Percentiles rank a stretch among this genome's conserved stretches.
phyloP scores from a whole-genome alignment of 2,113 vertebrate species.

The Octodon degus region DNA sequence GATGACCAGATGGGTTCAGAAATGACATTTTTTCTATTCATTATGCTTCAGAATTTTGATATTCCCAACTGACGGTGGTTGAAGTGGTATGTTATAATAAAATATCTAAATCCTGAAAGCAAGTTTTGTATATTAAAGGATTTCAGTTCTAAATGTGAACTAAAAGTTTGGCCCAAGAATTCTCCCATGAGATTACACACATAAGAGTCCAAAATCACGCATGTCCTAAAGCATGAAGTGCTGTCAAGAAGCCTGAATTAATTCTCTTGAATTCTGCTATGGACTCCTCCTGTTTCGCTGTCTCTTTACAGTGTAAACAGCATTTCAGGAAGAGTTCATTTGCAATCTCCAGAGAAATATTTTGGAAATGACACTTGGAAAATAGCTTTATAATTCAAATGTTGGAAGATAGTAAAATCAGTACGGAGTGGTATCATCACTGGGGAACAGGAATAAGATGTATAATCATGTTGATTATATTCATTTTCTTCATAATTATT shows the following conservation, averaged over 20 bases:
- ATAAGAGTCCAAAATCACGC: background rate
- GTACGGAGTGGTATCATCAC: background rate
- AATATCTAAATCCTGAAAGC: conserved; percentile 15
- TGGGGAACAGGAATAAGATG: background rate
- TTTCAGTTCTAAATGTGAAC: conserved; percentile 21
- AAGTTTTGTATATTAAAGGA: conserved; percentile 11
- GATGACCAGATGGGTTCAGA: conserved; percentile 70
- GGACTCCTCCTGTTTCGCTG: background rate
- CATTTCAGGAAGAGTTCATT: background rate
- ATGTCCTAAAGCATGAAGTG: background rate
- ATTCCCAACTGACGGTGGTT: background rate
- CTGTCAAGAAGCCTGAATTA: background rate
- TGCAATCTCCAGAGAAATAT: background rate
- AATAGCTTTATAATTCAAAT: background rate
- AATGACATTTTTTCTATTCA: conserved; percentile 53
- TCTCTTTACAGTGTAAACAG: background rate
- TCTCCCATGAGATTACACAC: background rate
- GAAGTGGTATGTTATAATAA: conserved; percentile 38
- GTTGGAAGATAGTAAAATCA: background rate
- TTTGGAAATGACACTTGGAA: background rate
- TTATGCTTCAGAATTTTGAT: conserved; percentile 55
- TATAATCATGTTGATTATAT: background rate
- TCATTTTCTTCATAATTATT: background rate
- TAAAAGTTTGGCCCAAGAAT: background rate
- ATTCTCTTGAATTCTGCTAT: background rate